Base-by-base conservation (phyloP, 1,140 invertebrate species). In the Drosophila sucinea region DNA sequence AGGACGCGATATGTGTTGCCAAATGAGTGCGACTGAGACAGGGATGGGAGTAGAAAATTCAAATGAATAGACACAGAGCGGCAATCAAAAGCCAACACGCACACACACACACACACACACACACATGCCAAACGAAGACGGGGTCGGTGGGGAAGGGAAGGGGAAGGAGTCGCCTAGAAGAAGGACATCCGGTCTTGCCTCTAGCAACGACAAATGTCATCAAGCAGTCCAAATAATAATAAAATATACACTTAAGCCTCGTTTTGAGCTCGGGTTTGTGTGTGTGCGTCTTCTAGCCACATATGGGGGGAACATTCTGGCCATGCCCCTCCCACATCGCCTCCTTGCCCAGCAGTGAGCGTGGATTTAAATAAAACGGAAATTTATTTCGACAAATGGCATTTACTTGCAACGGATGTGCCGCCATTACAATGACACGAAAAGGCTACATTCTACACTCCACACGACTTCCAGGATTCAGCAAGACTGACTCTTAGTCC, bases 351-450 rank as follows among this genome's bases (percentile, higher is more conserved):
- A 25, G 7, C 11, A 60, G 60, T 77, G 61, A 78, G 84, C 86
- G 84, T 84, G 84, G 84, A 89, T 89, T 89, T 89, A 89, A 89
- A 89, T 89, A 89, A 89, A 89, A 90, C 84, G 84, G 84, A 89
- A 89, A 89, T 89, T 89, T 89, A 89, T 89, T 89, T 89, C 84
- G 84, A 89, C 84, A 89, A 89, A 89, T 89, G 85, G 84, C 84
- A 90, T 89, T 89, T 90, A 90, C 84, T 90, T 90, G 80, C 84
- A 89, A 84, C 84, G 84, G 84, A 89, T 89, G 84, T 89, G 74
- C 84, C 80, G 81, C 84, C 84, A 89, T 89, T 89, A 89, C 85
- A 89, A 83, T 73, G 84, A 83, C 84, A 87, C 80, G 73, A 47
- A 89, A 80, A 70, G 84, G 73, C 84, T 77, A 89, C 70, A 86